Conservation (phyloP, 1,140 invertebrate species). For the Drosophila takahashii region DNA sequence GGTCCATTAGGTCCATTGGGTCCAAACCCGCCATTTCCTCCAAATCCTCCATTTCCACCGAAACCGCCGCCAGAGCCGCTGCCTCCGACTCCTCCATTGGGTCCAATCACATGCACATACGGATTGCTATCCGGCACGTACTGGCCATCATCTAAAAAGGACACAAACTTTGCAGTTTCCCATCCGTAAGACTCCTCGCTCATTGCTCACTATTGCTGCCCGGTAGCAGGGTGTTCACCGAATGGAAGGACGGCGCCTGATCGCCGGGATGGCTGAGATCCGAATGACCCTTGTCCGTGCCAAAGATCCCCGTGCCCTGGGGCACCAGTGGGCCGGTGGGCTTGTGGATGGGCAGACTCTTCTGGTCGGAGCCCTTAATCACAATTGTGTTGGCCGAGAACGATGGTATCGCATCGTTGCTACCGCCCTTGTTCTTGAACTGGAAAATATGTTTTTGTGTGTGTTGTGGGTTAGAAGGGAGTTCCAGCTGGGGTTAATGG, state of each 20-base stretch:
- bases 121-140: slow-evolving; percentile 58
- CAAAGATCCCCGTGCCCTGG: slow-evolving; percentile 64
- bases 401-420: slow-evolving; percentile 41
- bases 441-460: slow-evolving; percentile 62
- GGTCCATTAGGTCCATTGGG: slow-evolving; percentile 57
- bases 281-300: slow-evolving; percentile 75
- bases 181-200: slow-evolving; percentile 10
- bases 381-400: slow-evolving; percentile 42
- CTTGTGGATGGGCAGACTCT: slow-evolving; percentile 66
- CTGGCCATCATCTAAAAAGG: slow-evolving; percentile 77
- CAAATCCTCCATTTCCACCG: slow-evolving; percentile 46
- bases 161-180: slow-evolving; percentile 66
- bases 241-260: slow-evolving; percentile 72
- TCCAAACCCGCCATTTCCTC: slow-evolving; percentile 49
- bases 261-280: slow-evolving; percentile 68
- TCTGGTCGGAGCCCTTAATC: slow-evolving; percentile 68
- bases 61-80: slow-evolving; percentile 49
- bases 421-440: slow-evolving; percentile 54
- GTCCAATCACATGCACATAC: slow-evolving; percentile 68
- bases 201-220: slow-evolving; percentile 67
- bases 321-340: slow-evolving; percentile 35
- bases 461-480: slow-evolving; percentile 15
- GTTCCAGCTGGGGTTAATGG: not conserved
- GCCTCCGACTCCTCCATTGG: slow-evolving; percentile 61
- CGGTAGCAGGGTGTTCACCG: slow-evolving; percentile 65